Percentiles rank a stretch among this genome's conserved stretches.
phyloP scores from a whole-genome alignment of 2,797 vertebrate species.

The Falco berigora region DNA sequence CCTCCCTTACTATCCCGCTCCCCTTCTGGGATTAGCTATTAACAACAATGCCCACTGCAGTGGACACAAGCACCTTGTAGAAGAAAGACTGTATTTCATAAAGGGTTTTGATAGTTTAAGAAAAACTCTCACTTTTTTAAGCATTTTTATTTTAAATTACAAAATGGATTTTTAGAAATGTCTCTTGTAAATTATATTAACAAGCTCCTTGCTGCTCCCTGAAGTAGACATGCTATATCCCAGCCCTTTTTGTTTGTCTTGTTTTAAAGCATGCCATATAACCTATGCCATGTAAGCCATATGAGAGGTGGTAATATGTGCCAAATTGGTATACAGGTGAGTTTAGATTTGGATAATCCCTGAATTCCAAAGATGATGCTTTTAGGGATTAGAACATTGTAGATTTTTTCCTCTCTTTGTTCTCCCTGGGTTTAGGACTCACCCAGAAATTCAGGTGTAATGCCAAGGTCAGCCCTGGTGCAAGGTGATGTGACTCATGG shows the following conservation, averaged over 20 bases:
- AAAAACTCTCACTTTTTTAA: conserved; percentile 2
- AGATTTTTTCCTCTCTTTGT: background rate
- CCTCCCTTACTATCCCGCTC: background rate
- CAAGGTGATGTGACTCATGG: background rate
- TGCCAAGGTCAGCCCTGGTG: conserved; percentile 37
- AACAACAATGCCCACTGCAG: conserved; percentile 41
- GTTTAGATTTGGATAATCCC: conserved; percentile 6
- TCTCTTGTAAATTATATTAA: conserved; percentile 60
- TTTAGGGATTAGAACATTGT: background rate
- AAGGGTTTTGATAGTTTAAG: conserved; percentile 47
- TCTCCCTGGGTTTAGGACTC: background rate
- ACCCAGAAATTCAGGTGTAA: background rate
- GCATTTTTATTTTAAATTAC: conserved; percentile 59
- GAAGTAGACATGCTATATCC: conserved; percentile 39
- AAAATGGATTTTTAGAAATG: conserved; percentile 51
- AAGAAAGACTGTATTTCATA: conserved; percentile 49
- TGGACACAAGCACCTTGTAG: conserved; percentile 56
- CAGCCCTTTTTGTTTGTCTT: conserved; percentile 26
- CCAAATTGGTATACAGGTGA: conserved; percentile 37
- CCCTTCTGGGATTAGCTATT: conserved; percentile 25
- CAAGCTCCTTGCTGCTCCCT: conserved; percentile 46
- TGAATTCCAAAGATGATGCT: conserved; percentile 18
- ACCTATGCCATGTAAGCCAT: conserved; percentile 21
- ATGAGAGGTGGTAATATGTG: conserved; percentile 43
- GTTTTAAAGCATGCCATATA: conserved; percentile 45